Percentiles rank a stretch among this genome's conserved stretches.
Conservation (phyloP, 2,797 vertebrate species). For the Dendrocincla tyrannina region DNA sequence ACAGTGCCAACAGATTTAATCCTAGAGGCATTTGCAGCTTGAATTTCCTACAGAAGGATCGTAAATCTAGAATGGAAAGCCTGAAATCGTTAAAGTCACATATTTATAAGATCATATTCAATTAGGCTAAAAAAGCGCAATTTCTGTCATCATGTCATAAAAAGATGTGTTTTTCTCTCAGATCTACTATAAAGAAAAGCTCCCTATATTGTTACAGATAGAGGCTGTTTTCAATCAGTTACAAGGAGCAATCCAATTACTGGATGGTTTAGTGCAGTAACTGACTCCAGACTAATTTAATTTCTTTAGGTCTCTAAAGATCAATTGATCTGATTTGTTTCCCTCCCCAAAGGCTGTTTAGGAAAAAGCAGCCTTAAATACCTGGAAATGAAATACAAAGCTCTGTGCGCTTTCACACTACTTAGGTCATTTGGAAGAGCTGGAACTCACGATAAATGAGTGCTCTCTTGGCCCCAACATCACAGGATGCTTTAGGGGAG, state of each 20-base stretch:
- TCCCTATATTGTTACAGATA: conserved; percentile 82
- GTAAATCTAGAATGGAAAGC: conserved; percentile 81
- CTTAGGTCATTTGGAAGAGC: conserved; percentile 70
- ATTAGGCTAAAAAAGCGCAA: conserved; percentile 96
- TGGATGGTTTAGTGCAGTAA: conserved; percentile 97
- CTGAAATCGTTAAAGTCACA: conserved; percentile 88
- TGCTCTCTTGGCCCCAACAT: conserved; percentile 35
- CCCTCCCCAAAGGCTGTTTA: conserved; percentile 88
- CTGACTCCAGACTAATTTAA: conserved; percentile 99
- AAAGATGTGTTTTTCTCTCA: conserved; percentile 97
- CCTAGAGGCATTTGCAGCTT: conserved; percentile 51
- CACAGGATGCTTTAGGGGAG: not conserved
- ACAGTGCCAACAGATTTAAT: not conserved
- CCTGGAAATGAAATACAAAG: conserved; percentile 82
- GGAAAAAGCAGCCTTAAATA: conserved; percentile 80
- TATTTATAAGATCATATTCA: conserved; percentile 90
- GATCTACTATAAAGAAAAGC: conserved; percentile 79
- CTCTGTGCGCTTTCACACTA: conserved; percentile 75
- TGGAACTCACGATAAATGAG: conserved; percentile 23
- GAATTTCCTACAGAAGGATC: conserved; percentile 64
- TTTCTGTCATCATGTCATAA: conserved; percentile 99
- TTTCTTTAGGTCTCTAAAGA: conserved; percentile 97
- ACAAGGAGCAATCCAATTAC: conserved; percentile 96
- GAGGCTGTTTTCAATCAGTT: conserved; percentile 97
- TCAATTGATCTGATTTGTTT: conserved; percentile 99